A percentile compares a stretch with the other conserved stretches of the same genome.
Conservation (phyloP, 2,888 invertebrate genomes). For the Ichneumoninae sp. region DNA sequence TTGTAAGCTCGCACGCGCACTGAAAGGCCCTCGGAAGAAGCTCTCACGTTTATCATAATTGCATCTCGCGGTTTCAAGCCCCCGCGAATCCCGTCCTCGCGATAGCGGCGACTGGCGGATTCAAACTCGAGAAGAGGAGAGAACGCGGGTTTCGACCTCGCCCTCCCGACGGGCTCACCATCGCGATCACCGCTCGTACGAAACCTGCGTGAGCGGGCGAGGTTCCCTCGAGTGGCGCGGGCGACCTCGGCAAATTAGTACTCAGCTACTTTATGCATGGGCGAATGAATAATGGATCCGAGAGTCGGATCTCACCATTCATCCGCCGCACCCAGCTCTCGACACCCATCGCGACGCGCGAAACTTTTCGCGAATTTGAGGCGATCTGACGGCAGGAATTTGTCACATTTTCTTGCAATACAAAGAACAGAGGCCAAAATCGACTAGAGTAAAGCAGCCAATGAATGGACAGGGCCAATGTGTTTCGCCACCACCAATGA, state of each 20-base stretch:
- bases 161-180: conserved; percentile 37
- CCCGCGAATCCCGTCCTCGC: conserved; percentile 31
- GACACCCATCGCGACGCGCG: conserved; percentile 26
- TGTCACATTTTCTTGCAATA: not conserved
- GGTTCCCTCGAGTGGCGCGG: conserved; percentile 17
- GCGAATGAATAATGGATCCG: conserved; percentile 61
- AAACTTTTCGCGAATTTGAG: conserved; percentile 7
- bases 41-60: conserved; percentile 81
- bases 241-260: conserved; percentile 70
- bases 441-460: too few relatives aligned
- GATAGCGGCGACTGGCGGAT: conserved; percentile 38
- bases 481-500: too few relatives aligned
- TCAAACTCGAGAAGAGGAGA: conserved; percentile 33
- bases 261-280: conserved; percentile 67
- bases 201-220: conserved; percentile 32
- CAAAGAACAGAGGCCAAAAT: too few relatives aligned
- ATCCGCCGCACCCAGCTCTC: conserved; percentile 23
- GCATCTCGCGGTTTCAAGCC: conserved; percentile 76
- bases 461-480: too few relatives aligned
- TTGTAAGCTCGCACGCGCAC: conserved; percentile 69
- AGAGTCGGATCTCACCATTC: conserved; percentile 32
- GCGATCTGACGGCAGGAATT: conserved; percentile 9
- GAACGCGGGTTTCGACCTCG: conserved; percentile 37
- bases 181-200: conserved; percentile 36
- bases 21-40: conserved; percentile 77